Base-by-base conservation (phyloP, 2,113 vertebrate species). In the Acrocephalus arundinaceus region DNA sequence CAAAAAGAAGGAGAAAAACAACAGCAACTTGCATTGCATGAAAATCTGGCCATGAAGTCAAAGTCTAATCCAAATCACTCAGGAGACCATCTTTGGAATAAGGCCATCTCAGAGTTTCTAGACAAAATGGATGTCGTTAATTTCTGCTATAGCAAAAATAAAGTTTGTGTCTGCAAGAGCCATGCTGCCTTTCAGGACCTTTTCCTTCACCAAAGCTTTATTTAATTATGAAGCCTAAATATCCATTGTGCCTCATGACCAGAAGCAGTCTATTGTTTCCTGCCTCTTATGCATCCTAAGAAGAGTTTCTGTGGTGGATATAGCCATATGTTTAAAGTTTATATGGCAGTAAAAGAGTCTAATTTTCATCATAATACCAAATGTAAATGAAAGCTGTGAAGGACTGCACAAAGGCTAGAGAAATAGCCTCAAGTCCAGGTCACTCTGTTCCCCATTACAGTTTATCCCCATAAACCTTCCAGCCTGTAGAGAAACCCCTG, bases 21-120 rank as follows among this genome's bases (percentile, higher is more conserved):
- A 21, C 61, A 93, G 51, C 80, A 83, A 93, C 78, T 89, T 78
- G 58, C 89, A 85, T 94, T 94, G 91, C 91, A 90, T 82, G 94
- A 88, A 96, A 96, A 94, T 94, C 94, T 93, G 91, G 70, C 85
- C 95, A 85, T 59, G 80, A 86, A 94, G 94, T 94, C 92, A 82
- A 94, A 93, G 88, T 72, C 82, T 93, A 82, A 91, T 92, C 49
- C 84, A 89, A 91, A 93, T 93, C 89, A 86, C 94, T 92, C 84
- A 86, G 93, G 96, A 94, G 93, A 95, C 90, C 61, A 83, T 94
- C 45, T 92, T 67, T 97, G 91, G 93, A 96, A 94, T 39, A 87
- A 96, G 71, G 86, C 95, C 88, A 95, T 94, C 51, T 88, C 84
- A 73, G 86, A 91, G 41, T 37, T 91, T 51, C 48, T 46, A 93